Base-by-base conservation (phyloP, 2,113 vertebrate genomes). In the Vidua chalybeata region DNA sequence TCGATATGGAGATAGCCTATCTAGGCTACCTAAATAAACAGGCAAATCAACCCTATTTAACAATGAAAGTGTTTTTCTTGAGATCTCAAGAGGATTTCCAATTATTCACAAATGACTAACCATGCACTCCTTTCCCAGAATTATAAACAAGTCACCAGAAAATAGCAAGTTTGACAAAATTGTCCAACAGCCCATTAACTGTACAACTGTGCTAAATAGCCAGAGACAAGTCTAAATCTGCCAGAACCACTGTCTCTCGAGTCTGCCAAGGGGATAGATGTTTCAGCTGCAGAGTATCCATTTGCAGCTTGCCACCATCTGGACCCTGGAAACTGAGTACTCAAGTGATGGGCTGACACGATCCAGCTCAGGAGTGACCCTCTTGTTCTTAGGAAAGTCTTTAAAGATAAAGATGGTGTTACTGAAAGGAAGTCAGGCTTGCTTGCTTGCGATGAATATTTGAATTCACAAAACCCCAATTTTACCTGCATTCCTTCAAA, bases 41-140 rank as follows among this genome's bases (percentile, higher is more conserved):
- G 67, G 80, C 30, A 0, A 97, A 96, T 97, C 94, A 96, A 91
- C 95, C 85, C 90, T 84, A 88, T 94, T 97, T 98, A 97, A 92
- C 91, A 95, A 89, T 89, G 95, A 56, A 96, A 77, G 94, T 84
- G 89, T 93, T 96, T 92, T 95, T 93, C 80, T 89, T 89, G 73
- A 90, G 94, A 96, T 93, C 93, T 97, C 94, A 82, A 74, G 86
- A 96, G 95, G 93, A 93, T 97, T 97, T 97, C 91, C 95, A 97
- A 92, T 98, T 97, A 97, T 97, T 97, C 94, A 97, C 95, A 97
- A 97, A 96, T 91, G 96, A 92, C 97, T 97, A 98, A 96, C 92
- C 28, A 14, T 95, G 94, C 69, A 15, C 58, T 95, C 82, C 86
- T 91, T 96, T 84, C 89, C 88, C 84, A 69, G 43, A 97, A 94